Percentiles rank a stretch among this genome's conserved stretches.
phyloP scores from a whole-genome alignment of 2,113 vertebrate species.

The Phodopus roborovskii region DNA sequence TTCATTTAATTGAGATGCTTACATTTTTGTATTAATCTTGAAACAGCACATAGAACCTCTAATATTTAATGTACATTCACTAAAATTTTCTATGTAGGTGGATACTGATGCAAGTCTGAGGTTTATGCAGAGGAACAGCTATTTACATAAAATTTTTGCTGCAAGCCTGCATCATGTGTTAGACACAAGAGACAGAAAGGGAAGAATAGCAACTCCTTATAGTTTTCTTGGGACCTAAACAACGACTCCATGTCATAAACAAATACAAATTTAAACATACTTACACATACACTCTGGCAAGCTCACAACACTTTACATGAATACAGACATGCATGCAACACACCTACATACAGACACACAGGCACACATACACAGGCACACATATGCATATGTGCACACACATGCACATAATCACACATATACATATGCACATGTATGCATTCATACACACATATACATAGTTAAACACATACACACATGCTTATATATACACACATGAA shows the following conservation, averaged over 20 bases:
- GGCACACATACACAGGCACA: not conserved
- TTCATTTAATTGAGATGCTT: not conserved
- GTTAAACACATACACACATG: not conserved
- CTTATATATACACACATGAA: not conserved
- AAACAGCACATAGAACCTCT: not conserved
- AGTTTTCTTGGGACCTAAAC: not conserved
- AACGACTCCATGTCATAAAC: not conserved
- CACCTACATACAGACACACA: rapidly evolving
- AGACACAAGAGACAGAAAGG: no score
- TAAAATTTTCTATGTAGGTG: not conserved
- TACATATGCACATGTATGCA: not conserved
- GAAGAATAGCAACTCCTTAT: not conserved
- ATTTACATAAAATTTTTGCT: not conserved
- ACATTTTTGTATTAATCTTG: not conserved
- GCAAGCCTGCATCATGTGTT: not conserved
- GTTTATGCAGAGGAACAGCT: not conserved
- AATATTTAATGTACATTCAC: not conserved
- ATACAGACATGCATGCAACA: not conserved
- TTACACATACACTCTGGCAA: not conserved
- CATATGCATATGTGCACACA: not conserved
- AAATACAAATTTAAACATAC: not conserved
- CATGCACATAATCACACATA: not conserved
- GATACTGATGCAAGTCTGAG: not conserved
- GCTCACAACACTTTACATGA: no score
- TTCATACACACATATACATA: not conserved